These are phyloP conservation scores for Cosmopolites sordidus DNA, from an alignment of 2,888 invertebrate species.

Conservation along the genomic window DNA sequence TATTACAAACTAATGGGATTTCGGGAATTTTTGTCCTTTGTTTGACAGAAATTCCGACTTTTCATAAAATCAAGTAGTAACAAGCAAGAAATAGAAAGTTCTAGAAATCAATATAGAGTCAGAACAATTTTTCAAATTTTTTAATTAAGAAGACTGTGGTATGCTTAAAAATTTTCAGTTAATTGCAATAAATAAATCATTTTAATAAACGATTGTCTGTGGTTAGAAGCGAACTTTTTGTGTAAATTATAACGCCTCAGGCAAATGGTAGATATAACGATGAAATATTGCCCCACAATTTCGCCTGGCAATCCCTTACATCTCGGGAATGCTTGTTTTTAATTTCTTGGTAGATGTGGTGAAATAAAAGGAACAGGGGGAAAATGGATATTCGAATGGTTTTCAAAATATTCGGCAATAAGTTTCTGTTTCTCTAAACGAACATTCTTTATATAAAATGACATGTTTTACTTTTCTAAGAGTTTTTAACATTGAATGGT, in stretches of 20 bases:
- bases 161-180: constrained; percentile 6
- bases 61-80: too few species aligned
- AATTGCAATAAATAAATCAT: constrained; percentile 20
- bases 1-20: too few species aligned
- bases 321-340: constrained; percentile 13
- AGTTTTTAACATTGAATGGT: too few species aligned
- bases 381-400: too few species aligned
- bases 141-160: background rate
- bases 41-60: too few species aligned
- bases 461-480: too few species aligned
- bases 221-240: constrained; percentile 15
- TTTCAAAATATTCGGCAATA: too few species aligned
- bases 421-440: too few species aligned
- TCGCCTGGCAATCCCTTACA: constrained; percentile 11
- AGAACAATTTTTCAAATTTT: constrained; percentile 1
- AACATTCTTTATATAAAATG: too few species aligned
- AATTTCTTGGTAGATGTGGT: constrained; percentile 8
- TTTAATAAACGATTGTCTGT: constrained; percentile 8
- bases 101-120: too few species aligned
- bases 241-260: constrained; percentile 20
- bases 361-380: background rate
- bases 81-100: too few species aligned
- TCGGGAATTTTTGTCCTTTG: too few species aligned
- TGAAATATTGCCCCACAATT: constrained; percentile 18
- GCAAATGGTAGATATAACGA: constrained; percentile 15